These are phyloP conservation scores for Yoshiicerus persimilis DNA, from an alignment of 1,140 invertebrate species.

Conservation along the genomic window DNA sequence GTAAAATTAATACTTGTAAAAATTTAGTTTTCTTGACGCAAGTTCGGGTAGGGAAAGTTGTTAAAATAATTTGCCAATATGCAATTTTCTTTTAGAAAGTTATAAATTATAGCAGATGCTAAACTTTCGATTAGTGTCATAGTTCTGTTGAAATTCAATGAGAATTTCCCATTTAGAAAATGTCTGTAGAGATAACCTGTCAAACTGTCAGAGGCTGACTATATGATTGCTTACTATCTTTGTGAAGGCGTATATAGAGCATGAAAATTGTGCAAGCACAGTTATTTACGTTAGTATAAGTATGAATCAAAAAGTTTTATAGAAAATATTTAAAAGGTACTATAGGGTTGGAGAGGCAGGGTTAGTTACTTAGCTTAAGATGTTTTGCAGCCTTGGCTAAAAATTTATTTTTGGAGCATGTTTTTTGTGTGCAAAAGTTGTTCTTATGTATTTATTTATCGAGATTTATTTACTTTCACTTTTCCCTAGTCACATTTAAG, in stretches of 20 bases:
- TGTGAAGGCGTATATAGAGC: too few relatives aligned
- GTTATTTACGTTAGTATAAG: background rate
- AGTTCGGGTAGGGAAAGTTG: background rate
- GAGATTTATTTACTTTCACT: conserved; percentile 12
- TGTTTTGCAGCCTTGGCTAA: too few relatives aligned
- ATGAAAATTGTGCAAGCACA: background rate
- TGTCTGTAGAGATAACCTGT: background rate
- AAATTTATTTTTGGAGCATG: too few relatives aligned
- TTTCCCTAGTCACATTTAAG: background rate
- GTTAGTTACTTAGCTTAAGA: too few relatives aligned
- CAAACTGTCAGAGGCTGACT: background rate
- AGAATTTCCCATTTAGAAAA: background rate
- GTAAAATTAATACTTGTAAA: too few relatives aligned
- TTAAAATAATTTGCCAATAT: background rate
- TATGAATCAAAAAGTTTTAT: background rate
- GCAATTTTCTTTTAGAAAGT: background rate
- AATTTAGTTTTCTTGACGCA: background rate
- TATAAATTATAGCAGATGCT: background rate
- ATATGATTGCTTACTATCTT: background rate
- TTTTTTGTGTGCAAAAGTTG: background rate
- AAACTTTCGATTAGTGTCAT: background rate
- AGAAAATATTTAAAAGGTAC: background rate
- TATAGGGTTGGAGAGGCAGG: too few relatives aligned
- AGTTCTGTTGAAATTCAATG: background rate
- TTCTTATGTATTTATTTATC: background rate